Evolutionary conservation across 1,140 invertebrate species (phyloP).

Genomic region (Lordiphosa stackelbergi): DNA sequence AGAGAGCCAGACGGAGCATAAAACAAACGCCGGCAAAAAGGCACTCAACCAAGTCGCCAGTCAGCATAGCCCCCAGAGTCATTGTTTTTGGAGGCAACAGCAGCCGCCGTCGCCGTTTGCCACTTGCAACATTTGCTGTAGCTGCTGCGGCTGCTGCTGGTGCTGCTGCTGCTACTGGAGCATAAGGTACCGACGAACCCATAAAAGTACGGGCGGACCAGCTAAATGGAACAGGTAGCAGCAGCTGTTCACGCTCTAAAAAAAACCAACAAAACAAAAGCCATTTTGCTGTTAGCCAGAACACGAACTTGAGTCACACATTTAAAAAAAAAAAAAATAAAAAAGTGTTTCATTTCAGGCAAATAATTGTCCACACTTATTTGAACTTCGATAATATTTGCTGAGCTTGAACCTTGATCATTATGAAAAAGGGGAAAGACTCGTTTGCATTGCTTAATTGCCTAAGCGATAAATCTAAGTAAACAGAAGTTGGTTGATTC

Average conservation of each 20-base stretch:
- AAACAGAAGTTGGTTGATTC: neutral
- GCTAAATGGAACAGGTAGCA: constrained; percentile 69
- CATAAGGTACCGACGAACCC: constrained; percentile 68
- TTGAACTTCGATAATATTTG: constrained; percentile 33
- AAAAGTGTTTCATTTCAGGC: constrained; percentile 40
- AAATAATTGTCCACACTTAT: constrained; percentile 54
- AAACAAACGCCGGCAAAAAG: constrained; percentile 54
- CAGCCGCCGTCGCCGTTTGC: constrained; percentile 19
- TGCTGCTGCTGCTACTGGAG: constrained; percentile 33
- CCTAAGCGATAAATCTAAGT: constrained; percentile 16
- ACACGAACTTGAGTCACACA: constrained; percentile 22
- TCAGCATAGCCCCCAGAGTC: constrained; percentile 18
- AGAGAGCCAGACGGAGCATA: constrained; percentile 61
- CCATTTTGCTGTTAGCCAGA: constrained; percentile 31
- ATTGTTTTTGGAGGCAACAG: constrained; percentile 40
- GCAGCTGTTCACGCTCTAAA: constrained; percentile 72
- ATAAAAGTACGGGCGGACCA: constrained; percentile 70
- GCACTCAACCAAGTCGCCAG: constrained; percentile 67
- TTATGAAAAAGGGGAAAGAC: no score
- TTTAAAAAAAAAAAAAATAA: neutral
- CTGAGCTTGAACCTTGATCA: constrained; percentile 10
- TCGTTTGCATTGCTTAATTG: constrained; percentile 44
- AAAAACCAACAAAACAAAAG: constrained; percentile 29
- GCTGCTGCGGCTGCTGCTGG: constrained; percentile 16
- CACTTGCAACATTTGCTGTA: constrained; percentile 49